Evolutionary conservation across 2,797 vertebrate genomes (phyloP).

Genomic region (Danionella dracula): DNA sequence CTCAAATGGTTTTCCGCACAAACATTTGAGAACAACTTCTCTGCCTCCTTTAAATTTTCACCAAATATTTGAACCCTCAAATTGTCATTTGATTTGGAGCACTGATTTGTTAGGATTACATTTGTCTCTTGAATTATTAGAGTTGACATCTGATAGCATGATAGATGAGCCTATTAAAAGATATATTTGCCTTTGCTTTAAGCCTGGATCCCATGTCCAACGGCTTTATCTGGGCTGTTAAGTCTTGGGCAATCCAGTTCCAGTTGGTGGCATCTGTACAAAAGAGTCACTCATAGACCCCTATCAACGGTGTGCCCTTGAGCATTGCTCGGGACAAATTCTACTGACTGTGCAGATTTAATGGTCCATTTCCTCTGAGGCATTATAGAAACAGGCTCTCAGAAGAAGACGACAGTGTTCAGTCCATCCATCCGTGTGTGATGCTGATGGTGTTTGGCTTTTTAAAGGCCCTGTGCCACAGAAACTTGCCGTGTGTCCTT

Average conservation of each 20-base stretch:
- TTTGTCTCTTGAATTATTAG: too few species aligned
- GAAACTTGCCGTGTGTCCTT: background rate
- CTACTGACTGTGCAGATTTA: conserved; percentile 26
- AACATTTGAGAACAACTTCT: too few species aligned
- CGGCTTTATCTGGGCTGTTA: background rate
- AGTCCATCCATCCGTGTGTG: conserved; percentile 9
- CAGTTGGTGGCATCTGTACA: background rate
- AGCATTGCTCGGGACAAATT: background rate
- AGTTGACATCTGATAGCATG: too few species aligned
- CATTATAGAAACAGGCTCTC: conserved; percentile 14
- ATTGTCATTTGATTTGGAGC: too few species aligned
- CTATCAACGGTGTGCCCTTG: conserved; percentile 12
- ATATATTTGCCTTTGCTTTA: too few species aligned
- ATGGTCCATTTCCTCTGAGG: conserved; percentile 13
- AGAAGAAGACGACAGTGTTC: conserved; percentile 1
- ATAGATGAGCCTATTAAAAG: too few species aligned
- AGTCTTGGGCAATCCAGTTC: background rate
- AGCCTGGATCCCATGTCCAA: background rate
- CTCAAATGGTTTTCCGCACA: background rate
- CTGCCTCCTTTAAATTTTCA: too few species aligned
- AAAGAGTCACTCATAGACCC: background rate
- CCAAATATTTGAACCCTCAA: too few species aligned
- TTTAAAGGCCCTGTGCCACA: background rate
- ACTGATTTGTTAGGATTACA: too few species aligned
- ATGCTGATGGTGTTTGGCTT: conserved; percentile 6